phyloP scores from a whole-genome alignment of 2,797 vertebrate genomes.

The Anabacerthia variegaticeps region DNA sequence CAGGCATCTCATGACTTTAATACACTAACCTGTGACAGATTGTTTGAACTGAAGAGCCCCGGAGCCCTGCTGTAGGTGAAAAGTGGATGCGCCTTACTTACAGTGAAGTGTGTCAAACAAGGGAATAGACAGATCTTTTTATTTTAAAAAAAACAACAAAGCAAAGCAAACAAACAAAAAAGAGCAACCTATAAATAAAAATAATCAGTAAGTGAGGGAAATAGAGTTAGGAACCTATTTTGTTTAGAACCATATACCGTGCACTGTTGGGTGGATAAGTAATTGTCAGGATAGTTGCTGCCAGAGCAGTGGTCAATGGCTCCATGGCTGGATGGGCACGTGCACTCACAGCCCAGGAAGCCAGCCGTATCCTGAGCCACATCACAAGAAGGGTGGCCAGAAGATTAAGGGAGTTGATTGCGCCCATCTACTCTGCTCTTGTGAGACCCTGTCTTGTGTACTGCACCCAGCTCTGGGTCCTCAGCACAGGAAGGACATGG shows the following conservation, averaged over 20 bases:
- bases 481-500: neutral
- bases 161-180: neutral
- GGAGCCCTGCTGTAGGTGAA: conserved; percentile 53
- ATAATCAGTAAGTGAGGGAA: neutral
- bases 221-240: neutral
- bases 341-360: neutral
- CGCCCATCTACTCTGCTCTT: neutral
- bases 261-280: neutral
- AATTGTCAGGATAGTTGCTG: neutral
- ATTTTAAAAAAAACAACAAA: neutral
- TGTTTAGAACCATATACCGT: rapidly evolving
- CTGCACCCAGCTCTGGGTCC: neutral
- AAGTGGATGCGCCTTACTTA: conserved; percentile 20
- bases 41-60: conserved; percentile 33
- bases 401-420: neutral
- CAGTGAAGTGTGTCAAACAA: conserved; percentile 8
- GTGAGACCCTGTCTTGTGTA: neutral
- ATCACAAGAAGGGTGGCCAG: neutral
- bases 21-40: conserved; percentile 41
- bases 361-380: neutral
- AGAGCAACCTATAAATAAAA: neutral
- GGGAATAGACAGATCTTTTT: neutral
- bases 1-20: conserved; percentile 16
- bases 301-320: neutral
- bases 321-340: neutral